A percentile compares a stretch with the other conserved stretches of the same genome.
These are phyloP conservation scores for Melanostoma scalare DNA, from an alignment of 2,888 invertebrate species.

Conservation along the genomic window DNA sequence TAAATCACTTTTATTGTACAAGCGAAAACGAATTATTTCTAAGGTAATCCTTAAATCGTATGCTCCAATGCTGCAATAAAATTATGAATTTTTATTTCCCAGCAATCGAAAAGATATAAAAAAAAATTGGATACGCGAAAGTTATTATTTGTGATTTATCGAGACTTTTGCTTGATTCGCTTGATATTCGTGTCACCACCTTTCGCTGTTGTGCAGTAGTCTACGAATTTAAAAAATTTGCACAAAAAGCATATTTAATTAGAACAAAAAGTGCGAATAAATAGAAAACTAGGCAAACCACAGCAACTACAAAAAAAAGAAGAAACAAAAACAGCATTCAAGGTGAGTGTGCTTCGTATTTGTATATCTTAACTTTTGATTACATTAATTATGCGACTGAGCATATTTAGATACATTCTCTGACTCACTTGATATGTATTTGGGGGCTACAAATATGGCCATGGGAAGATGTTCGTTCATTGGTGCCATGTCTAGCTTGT, in stretches of 20 bases:
- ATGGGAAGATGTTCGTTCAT: too few relatives aligned
- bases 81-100: constrained; percentile 9
- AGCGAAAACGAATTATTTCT: too few relatives aligned
- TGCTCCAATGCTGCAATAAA: too few relatives aligned
- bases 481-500: too few relatives aligned
- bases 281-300: constrained; percentile 11
- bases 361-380: constrained; percentile 2
- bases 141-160: constrained; percentile 14
- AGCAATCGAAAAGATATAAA: background rate
- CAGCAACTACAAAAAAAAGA: background rate
- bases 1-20: background rate
- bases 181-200: constrained; percentile 57
- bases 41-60: too few relatives aligned
- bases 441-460: too few relatives aligned
- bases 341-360: constrained; percentile 50
- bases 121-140: constrained; percentile 40
- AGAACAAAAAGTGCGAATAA: constrained; percentile 39
- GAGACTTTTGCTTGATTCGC: constrained; percentile 4
- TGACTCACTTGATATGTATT: too few relatives aligned
- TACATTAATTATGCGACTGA: constrained; percentile 11
- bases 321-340: constrained; percentile 39
- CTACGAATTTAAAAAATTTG: constrained; percentile 46
- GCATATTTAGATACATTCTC: constrained; percentile 11
- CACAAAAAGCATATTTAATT: constrained; percentile 34
- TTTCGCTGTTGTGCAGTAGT: constrained; percentile 31